Evolutionary conservation across 1,140 invertebrate genomes (phyloP).

Genomic region (Colletes gigas): DNA sequence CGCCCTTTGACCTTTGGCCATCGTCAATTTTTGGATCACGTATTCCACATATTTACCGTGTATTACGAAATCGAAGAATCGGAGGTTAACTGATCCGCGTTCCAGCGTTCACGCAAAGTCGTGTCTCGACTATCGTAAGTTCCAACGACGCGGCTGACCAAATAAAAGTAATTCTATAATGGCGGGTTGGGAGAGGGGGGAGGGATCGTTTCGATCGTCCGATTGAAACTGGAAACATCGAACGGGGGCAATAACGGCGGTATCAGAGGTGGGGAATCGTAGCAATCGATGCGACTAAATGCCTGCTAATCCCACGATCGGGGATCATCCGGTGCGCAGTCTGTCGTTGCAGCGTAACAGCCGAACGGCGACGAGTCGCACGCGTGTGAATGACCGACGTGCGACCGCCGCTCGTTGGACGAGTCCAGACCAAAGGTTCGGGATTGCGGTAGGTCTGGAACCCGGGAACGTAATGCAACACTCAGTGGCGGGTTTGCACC

Average conservation of each 20-base stretch:
- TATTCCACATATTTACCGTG: too few species aligned
- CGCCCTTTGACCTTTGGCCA: too few species aligned
- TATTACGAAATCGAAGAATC: too few species aligned
- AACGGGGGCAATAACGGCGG: neutral
- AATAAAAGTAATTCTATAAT: too few species aligned
- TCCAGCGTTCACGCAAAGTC: too few species aligned
- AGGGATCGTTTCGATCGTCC: neutral
- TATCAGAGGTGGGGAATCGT: neutral
- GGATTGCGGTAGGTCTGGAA: slow-evolving; percentile 72
- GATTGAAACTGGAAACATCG: neutral
- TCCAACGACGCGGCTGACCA: too few species aligned
- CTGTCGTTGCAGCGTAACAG: slow-evolving; percentile 40
- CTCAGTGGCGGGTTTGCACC: slow-evolving; percentile 50
- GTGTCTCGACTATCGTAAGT: too few species aligned
- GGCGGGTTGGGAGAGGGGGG: too few species aligned
- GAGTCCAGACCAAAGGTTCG: slow-evolving; percentile 68
- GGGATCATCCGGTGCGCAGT: slow-evolving; percentile 32
- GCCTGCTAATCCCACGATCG: slow-evolving; percentile 41
- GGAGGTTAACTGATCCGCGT: too few species aligned
- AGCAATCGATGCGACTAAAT: slow-evolving; percentile 35
- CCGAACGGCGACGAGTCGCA: slow-evolving; percentile 48
- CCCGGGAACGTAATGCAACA: slow-evolving; percentile 67
- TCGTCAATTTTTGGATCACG: too few species aligned
- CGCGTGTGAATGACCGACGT: slow-evolving; percentile 72
- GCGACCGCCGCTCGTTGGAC: slow-evolving; percentile 62